Evolutionary conservation across 2,888 invertebrate genomes (phyloP), one percentile per base, ranked within the genome.

Genomic region (Eretmocerus hayati): DNA sequence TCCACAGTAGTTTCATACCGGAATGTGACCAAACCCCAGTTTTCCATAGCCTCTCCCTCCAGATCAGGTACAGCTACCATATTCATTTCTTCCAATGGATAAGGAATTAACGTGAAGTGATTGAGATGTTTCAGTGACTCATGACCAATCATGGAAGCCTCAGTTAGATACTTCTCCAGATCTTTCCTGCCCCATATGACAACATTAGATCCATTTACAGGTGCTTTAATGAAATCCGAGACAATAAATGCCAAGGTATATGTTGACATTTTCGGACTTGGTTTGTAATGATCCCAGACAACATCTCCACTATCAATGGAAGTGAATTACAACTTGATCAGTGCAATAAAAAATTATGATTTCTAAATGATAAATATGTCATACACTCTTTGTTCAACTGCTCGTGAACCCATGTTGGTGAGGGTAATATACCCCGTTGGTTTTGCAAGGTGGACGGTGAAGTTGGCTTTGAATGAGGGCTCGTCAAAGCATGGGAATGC

Each of bases 401-500:
- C n/a, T n/a, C n/a, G n/a, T 11, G 26, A 42, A 4, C 61, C 61
- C 67, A 65, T 66, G 38, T 68, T 68, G 46, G 66, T 65, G 1
- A 59, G 45, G 1, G 57, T 45, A 2, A 38, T 45, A 41, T 63
- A 62, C 19, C 46, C 13, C 6, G 47, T 48, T 4, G 58, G 58
- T 38, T 58, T 60, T 30, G 60, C 53, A 8, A 68, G 63, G 23
- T 59, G 49, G 18, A 68, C 55, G 2, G 37, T 51, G 21, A 66
- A 68, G 0, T 13, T 53, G 5, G 68, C 64, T 53, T 68, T 68
- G 33, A 59, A 63, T 0, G 56, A 47, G 5, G 67, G 83, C 55
- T 85, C 84, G 61, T 89, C 89, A 59, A 88, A 87, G 59, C 85
- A 83, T 20, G 89, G 89, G 66, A 90, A 87, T 0, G 83, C 87